These are phyloP conservation scores for Oreohelix idahoensis DNA, from an alignment of 1,140 invertebrate species.

Conservation along the genomic window DNA sequence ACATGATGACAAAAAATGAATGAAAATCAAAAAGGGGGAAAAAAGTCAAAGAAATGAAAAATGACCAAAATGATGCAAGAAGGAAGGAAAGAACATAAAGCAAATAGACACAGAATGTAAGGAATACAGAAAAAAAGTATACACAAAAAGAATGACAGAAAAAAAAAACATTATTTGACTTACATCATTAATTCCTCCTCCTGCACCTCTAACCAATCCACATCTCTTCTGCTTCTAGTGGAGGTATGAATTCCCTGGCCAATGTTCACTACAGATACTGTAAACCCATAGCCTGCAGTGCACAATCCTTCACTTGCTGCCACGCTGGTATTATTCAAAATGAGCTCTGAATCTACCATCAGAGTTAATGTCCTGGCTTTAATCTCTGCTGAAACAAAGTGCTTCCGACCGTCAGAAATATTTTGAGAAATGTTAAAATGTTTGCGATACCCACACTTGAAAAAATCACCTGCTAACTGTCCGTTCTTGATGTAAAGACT, in stretches of 20 bases:
- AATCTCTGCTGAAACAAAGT: neutral
- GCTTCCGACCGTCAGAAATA: conserved; percentile 7
- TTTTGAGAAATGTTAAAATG: neutral
- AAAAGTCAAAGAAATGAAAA: neutral
- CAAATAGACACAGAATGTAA: too few species aligned
- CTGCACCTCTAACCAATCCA: neutral
- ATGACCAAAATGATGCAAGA: neutral
- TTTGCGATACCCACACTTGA: neutral
- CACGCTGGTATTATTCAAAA: neutral
- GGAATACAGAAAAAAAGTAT: too few species aligned
- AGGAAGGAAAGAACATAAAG: neutral
- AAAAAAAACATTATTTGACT: too few species aligned
- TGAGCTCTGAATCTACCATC: neutral
- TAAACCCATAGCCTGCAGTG: neutral
- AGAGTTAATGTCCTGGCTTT: neutral
- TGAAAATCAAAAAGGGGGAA: neutral
- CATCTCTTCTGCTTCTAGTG: neutral
- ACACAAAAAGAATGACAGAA: too few species aligned
- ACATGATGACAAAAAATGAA: neutral
- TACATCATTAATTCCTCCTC: neutral
- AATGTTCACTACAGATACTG: neutral
- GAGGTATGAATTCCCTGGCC: neutral
- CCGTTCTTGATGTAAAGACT: neutral
- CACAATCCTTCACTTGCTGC: neutral
- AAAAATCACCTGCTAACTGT: conserved; percentile 4